Percentiles rank a stretch among this genome's conserved stretches.
phyloP scores from a whole-genome alignment of 2,113 vertebrate genomes.

The Gobius niger region DNA sequence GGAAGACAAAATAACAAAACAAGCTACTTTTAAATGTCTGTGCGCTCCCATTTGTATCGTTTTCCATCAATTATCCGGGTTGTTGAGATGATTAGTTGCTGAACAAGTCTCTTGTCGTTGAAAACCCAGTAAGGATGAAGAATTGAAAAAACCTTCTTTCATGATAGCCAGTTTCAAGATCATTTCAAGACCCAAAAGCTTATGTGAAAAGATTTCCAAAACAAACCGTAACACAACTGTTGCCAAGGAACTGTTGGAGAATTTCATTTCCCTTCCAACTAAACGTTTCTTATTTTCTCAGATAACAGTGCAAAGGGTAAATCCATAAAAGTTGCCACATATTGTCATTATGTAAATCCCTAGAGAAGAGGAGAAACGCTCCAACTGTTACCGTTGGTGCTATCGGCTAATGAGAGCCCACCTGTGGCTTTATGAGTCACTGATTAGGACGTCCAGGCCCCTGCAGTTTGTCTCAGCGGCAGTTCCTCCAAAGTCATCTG shows the following conservation, averaged over 20 bases:
- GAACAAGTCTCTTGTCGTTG: too few species aligned
- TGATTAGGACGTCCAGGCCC: conserved; percentile 34
- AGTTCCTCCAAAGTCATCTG: conserved; percentile 19
- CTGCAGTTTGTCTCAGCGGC: conserved; percentile 11
- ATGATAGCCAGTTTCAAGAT: too few species aligned
- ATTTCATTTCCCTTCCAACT: neutral
- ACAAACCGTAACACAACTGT: neutral
- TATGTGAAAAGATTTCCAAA: neutral
- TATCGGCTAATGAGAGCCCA: conserved; percentile 51
- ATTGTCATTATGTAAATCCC: neutral
- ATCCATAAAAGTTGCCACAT: neutral
- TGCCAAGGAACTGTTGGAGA: neutral
- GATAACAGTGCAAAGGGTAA: conserved; percentile 5
- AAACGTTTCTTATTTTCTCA: neutral
- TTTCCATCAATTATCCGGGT: too few species aligned
- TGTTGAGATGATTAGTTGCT: too few species aligned
- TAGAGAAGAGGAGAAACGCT: conserved; percentile 9
- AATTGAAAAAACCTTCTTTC: too few species aligned
- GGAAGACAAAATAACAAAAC: too few species aligned
- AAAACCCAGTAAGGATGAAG: too few species aligned
- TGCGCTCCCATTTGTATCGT: too few species aligned
- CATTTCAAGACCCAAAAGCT: neutral
- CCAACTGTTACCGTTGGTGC: conserved; percentile 20
- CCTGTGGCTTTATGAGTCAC: conserved; percentile 46
- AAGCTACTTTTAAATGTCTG: too few species aligned